Percentiles rank a stretch among this genome's conserved stretches.
These are phyloP conservation scores for Diacarnus erythraeanus DNA, from an alignment of 37 sponge, comb jelly and placozoan species.

Conservation along the genomic window DNA sequence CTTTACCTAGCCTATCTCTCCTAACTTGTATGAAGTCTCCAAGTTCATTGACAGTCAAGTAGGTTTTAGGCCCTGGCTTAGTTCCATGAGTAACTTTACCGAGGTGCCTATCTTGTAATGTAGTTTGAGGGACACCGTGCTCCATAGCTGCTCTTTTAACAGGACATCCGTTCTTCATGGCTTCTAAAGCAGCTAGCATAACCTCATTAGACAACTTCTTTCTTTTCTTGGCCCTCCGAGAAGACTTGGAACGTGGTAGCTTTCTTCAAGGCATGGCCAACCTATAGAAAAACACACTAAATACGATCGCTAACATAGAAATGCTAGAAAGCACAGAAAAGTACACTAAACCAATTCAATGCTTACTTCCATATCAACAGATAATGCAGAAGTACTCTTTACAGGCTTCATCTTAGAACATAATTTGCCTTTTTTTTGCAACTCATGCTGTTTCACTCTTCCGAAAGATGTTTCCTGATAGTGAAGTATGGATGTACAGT, in stretches of 20 bases:
- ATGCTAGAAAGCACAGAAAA: no score
- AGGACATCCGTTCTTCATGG: conserved; percentile 1
- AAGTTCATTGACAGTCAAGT: conserved; percentile 1
- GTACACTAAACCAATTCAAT: no score
- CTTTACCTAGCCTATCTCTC: conserved; percentile 28
- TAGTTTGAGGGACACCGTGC: conserved; percentile 25
- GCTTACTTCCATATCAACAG: no score
- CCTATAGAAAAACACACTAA: no score
- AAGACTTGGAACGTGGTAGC: conserved; percentile 3
- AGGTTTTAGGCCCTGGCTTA: conserved; percentile 27
- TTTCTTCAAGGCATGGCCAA: not conserved
- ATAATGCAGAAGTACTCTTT: no score
- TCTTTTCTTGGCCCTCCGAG: not conserved
- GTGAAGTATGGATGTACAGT: no score
- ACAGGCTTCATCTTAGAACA: no score
- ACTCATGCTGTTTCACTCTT: no score
- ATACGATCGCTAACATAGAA: no score
- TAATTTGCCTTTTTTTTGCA: no score
- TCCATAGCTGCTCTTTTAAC: not conserved
- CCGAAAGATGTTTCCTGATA: no score
- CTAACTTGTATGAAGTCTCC: not conserved
- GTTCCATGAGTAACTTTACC: conserved; percentile 23
- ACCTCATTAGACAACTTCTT: not conserved
- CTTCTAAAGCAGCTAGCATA: conserved; percentile 24
- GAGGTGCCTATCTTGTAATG: conserved; percentile 9